Percentiles rank a stretch among this genome's conserved stretches.
Conservation (phyloP, 92 coral and sea anemone species). For the Zoanthus gigantus region DNA sequence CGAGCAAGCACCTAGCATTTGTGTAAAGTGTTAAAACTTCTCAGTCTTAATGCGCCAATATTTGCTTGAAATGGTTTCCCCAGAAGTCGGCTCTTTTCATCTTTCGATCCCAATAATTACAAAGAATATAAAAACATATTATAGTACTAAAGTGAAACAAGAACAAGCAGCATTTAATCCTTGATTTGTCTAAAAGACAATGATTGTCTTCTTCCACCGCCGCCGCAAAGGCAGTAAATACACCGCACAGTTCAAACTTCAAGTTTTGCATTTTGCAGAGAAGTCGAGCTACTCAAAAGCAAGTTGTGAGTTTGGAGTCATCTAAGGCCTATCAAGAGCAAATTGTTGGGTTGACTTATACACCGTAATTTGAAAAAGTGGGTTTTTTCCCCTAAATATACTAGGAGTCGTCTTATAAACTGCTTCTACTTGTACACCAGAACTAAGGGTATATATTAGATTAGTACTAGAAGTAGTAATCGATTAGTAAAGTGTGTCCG, state of each 20-base stretch:
- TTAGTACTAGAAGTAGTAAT: too few species aligned
- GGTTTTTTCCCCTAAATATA: too few species aligned
- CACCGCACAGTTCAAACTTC: background rate
- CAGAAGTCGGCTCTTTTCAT: conserved; percentile 2
- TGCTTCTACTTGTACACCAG: too few species aligned
- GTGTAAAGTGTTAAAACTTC: background rate
- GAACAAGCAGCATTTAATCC: background rate
- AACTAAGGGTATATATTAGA: too few species aligned
- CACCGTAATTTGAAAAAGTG: too few species aligned
- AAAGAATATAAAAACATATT: background rate
- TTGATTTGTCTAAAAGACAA: background rate
- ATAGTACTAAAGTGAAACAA: background rate
- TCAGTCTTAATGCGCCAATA: background rate
- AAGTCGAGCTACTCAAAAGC: background rate
- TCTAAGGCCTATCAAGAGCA: too few species aligned
- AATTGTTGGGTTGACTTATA: too few species aligned
- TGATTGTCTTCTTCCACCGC: background rate
- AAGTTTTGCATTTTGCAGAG: background rate
- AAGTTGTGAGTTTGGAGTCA: conserved; percentile 9
- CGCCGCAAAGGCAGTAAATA: background rate
- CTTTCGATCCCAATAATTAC: background rate
- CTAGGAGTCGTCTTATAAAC: too few species aligned
- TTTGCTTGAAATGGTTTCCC: conserved; percentile 4
- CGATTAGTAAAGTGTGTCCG: too few species aligned
- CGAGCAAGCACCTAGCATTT: too few species aligned